A percentile compares a stretch with the other conserved stretches of the same genome.
phyloP scores from a whole-genome alignment of 1,140 invertebrate species.

The Magallana ariakensis region DNA sequence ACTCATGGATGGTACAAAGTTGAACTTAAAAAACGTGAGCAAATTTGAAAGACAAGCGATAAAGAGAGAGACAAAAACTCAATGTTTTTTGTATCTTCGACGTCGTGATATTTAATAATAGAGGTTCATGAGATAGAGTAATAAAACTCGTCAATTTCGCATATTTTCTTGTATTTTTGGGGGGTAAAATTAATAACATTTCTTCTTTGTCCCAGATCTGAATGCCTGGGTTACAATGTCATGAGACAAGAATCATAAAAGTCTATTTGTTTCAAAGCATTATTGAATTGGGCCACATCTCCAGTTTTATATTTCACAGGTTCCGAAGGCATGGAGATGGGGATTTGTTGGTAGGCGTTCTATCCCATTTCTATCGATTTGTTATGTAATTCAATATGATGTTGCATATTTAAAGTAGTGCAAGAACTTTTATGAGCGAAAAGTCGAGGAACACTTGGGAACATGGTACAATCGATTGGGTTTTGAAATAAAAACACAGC shows the following conservation, averaged over 20 bases:
- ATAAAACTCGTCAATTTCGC: no score
- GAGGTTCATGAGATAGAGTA: no score
- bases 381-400: constrained; percentile 35
- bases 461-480: background rate
- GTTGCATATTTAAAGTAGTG: constrained; percentile 2
- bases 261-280: constrained; percentile 5
- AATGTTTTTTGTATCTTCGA: no score
- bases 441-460: background rate
- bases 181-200: no score
- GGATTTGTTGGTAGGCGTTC: background rate
- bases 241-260: background rate
- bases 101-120: no score
- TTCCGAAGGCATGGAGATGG: background rate
- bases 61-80: no score
- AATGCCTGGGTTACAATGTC: background rate
- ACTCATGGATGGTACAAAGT: no score
- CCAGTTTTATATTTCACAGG: constrained; percentile 17
- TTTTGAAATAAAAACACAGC: background rate
- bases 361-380: constrained; percentile 12
- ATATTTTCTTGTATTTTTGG: no score
- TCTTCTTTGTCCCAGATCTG: background rate
- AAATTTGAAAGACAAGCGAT: no score
- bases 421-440: constrained; percentile 1
- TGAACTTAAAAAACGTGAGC: no score
- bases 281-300: constrained; percentile 7